Percentiles rank a stretch among this genome's conserved stretches.
phyloP scores from a whole-genome alignment of 2,797 vertebrate genomes.

The Molossus molossus region DNA sequence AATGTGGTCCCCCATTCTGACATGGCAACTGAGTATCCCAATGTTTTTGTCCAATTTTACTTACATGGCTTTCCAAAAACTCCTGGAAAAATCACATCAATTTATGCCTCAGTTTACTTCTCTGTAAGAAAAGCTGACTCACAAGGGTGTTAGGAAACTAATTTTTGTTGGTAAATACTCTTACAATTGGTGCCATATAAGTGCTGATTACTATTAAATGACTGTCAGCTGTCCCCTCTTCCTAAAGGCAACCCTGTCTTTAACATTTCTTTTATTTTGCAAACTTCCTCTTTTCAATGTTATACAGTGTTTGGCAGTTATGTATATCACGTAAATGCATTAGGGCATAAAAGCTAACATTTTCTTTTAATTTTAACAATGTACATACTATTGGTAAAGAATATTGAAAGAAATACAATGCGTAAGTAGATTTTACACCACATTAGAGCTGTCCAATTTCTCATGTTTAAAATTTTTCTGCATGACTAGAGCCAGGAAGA shows the following conservation, averaged over 20 bases:
- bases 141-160: conserved; percentile 57
- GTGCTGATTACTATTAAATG: conserved; percentile 73
- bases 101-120: conserved; percentile 76
- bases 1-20: not conserved
- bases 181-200: conserved; percentile 53
- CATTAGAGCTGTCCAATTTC: conserved; percentile 90
- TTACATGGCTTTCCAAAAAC: not conserved
- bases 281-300: conserved; percentile 79
- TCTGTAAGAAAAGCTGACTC: conserved; percentile 30
- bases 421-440: conserved; percentile 89
- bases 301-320: conserved; percentile 88
- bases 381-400: conserved; percentile 87
- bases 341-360: conserved; percentile 85
- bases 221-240: conserved; percentile 80
- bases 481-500: conserved; percentile 90
- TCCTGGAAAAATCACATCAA: not conserved
- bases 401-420: conserved; percentile 89
- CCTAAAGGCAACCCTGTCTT: conserved; percentile 73
- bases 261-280: conserved; percentile 77
- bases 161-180: not conserved
- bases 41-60: not conserved
- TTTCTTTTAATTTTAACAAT: conserved; percentile 88
- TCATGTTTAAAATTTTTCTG: conserved; percentile 91
- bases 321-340: conserved; percentile 82
- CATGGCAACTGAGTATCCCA: not conserved